Conservation (phyloP, 1,140 invertebrate species). For the Leptinotarsa texana region DNA sequence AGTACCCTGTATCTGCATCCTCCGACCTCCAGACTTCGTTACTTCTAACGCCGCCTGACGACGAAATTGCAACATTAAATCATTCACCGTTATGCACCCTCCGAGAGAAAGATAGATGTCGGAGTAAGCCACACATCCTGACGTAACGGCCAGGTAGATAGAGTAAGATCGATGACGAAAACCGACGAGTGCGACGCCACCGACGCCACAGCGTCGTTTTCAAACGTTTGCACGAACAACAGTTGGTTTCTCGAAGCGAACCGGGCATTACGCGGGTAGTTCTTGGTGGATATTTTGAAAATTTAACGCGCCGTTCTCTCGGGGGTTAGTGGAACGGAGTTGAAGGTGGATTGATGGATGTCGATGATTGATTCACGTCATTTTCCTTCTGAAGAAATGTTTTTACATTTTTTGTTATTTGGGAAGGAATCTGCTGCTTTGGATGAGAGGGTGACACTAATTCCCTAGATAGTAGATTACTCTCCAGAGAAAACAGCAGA, state of each 20-base stretch:
- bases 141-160: constrained; percentile 28
- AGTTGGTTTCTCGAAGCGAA: constrained; percentile 44
- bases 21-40: no score
- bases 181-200: constrained; percentile 24
- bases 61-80: background rate
- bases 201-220: constrained; percentile 26
- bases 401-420: no score
- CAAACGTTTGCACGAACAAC: constrained; percentile 40
- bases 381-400: no score
- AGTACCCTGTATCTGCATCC: no score
- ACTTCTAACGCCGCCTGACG: background rate
- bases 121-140: constrained; percentile 12
- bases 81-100: background rate
- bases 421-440: no score
- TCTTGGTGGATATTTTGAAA: background rate
- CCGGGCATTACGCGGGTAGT: background rate
- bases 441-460: no score
- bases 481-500: no score
- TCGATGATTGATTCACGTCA: no score
- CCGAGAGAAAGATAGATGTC: background rate
- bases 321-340: background rate
- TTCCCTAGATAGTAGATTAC: no score
- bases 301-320: constrained; percentile 1
- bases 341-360: no score
- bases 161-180: constrained; percentile 40